Evolutionary conservation across 1,140 invertebrate species (phyloP), one percentile per base, ranked within the genome.

Genomic region (Brachionus plicatilis): DNA sequence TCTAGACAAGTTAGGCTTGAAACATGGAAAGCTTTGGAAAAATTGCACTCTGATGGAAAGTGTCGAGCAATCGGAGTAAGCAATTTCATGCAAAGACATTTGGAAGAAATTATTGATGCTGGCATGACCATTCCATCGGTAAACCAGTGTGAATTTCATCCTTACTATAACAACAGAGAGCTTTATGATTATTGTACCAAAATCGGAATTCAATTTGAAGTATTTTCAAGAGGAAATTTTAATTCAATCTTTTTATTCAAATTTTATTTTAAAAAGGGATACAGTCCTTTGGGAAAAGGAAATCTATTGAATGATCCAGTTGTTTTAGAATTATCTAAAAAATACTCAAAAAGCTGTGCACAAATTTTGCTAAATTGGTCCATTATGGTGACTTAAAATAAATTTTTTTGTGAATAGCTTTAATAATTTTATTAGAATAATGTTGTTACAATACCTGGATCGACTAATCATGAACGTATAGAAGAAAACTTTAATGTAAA

Each of bases 81-180:
- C 53, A 90, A 90, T 78, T 90, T 88, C 85, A 84, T 85, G 12
- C 86, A 88, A 76, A 68, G 85, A 17, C 88, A 91, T 85, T 70
- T 90, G 8, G 86, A 88, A 78, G 85, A 86, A 41, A 76, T 89
- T 14, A 43, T 88, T 47, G 88, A 89, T 60, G 86, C 85, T 41
- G 86, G 87, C 78, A 86, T 85, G 37, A 85, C 89, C 17, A 70
- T 85, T 43, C 90, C 90, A 20, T 87, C 88, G 68, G 87, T 90
- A 14, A 90, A 91, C 86, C 90, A 90, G 86, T 89, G 88, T 53
- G 90, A 90, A 86, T 90, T 90, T 84, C 89, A 90, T 86, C 90
- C 90, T 2, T 90, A 87, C 85, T 88, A 89, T 75, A 88, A 90
- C 85, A 90, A 88, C 8, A 86, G 84, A 53, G 84, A 86, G n/a